These are phyloP conservation scores for Eulithis testata DNA, from an alignment of 2,888 invertebrate species.

Conservation along the genomic window DNA sequence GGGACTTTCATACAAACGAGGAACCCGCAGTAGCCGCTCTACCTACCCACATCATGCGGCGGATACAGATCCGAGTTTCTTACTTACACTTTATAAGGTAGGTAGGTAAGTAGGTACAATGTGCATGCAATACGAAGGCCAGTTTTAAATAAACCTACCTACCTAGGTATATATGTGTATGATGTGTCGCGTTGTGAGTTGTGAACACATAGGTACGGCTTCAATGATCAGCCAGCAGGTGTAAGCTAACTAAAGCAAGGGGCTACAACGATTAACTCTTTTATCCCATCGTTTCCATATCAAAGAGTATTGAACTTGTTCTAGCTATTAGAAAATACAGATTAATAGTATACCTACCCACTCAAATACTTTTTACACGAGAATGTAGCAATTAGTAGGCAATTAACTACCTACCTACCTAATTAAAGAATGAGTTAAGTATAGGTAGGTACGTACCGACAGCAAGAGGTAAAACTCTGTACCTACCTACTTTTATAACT, in stretches of 20 bases:
- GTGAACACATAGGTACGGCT: slow-evolving; percentile 82
- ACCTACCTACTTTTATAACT: too few relatives aligned
- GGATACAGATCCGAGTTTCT: slow-evolving; percentile 83
- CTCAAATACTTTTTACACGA: slow-evolving; percentile 68
- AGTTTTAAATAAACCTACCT: slow-evolving; percentile 57
- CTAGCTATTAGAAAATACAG: slow-evolving; percentile 72
- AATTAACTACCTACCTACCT: background rate
- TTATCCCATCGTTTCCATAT: slow-evolving; percentile 84
- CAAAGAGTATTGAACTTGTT: slow-evolving; percentile 84
- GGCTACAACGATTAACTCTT: slow-evolving; percentile 84
- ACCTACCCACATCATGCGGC: slow-evolving; percentile 81
- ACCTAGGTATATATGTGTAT: slow-evolving; percentile 55
- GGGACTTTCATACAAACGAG: slow-evolving; percentile 68
- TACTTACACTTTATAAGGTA: slow-evolving; percentile 77
- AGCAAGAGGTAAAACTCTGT: too few relatives aligned
- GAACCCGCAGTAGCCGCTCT: slow-evolving; percentile 80
- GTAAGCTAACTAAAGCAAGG: slow-evolving; percentile 82
- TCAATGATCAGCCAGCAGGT: slow-evolving; percentile 85
- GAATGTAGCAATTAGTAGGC: background rate
- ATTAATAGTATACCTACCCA: slow-evolving; percentile 66
- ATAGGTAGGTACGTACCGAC: background rate
- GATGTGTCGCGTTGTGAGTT: slow-evolving; percentile 70
- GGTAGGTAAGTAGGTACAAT: slow-evolving; percentile 45
- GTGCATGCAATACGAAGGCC: slow-evolving; percentile 72
- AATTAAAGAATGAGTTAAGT: background rate